phyloP scores from a whole-genome alignment of 2,888 invertebrate genomes.

The Pollenia amentaria region DNA sequence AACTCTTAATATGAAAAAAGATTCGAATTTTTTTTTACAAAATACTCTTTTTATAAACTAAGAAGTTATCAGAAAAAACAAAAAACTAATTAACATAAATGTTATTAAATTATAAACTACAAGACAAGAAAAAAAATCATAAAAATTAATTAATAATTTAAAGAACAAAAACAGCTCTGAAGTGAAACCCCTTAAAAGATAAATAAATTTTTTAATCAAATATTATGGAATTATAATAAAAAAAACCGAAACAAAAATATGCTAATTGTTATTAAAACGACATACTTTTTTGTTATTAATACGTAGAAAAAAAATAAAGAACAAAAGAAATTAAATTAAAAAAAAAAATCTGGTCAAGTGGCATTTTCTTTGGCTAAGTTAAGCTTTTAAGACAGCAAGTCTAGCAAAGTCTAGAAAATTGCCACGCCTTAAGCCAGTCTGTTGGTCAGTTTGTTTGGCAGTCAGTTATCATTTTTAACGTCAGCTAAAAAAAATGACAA shows the following conservation, averaged over 20 bases:
- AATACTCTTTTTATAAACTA: not conserved
- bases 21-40: not conserved
- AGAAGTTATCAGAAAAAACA: constrained; percentile 29
- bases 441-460: constrained; percentile 14
- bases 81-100: constrained; percentile 39
- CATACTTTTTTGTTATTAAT: constrained; percentile 2
- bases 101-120: constrained; percentile 27
- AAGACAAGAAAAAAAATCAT: constrained; percentile 27
- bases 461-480: constrained; percentile 4
- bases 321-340: constrained; percentile 24
- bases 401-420: constrained; percentile 71
- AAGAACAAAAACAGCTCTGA: not conserved
- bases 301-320: not conserved
- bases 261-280: constrained; percentile 34
- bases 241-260: constrained; percentile 43
- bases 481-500: constrained; percentile 55
- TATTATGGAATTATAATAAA: constrained; percentile 9
- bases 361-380: constrained; percentile 69
- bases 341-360: constrained; percentile 53
- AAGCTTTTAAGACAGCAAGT: constrained; percentile 61
- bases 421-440: constrained; percentile 63
- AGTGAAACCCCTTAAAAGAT: constrained; percentile 16
- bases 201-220: constrained; percentile 35
- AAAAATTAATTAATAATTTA: constrained; percentile 56
- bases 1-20: too few relatives aligned